Evolutionary conservation across 2,113 vertebrate genomes (phyloP).

Genomic region (Hyperopisus bebe): DNA sequence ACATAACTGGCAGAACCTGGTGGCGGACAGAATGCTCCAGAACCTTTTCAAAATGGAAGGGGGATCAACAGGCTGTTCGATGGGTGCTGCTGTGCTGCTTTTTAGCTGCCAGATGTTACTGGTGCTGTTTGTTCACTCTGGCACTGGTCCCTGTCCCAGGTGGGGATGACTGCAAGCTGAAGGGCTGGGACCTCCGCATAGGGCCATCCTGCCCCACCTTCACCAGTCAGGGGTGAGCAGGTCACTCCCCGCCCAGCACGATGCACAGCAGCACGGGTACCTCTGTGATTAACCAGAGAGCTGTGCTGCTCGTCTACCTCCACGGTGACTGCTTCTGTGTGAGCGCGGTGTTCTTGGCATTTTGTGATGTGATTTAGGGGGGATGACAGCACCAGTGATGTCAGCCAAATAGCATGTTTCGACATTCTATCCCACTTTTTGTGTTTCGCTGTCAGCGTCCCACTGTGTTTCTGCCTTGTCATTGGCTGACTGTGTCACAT

Average conservation of each 20-base stretch:
- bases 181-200: constrained; percentile 81
- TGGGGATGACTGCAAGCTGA: constrained; percentile 86
- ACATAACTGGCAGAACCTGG: not conserved
- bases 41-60: not conserved
- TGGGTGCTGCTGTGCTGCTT: not conserved
- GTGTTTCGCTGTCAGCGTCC: not conserved
- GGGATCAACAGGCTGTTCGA: not conserved
- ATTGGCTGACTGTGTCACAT: not conserved
- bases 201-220: constrained; percentile 58
- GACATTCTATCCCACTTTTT: not conserved
- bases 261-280: not conserved
- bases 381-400: not conserved
- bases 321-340: not conserved
- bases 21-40: not conserved
- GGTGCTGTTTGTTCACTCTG: not conserved
- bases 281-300: not conserved
- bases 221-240: constrained; percentile 68
- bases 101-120: not conserved
- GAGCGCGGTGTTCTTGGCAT: not conserved
- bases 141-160: constrained; percentile 52
- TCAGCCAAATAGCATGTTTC: not conserved
- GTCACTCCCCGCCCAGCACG: not conserved
- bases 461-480: not conserved
- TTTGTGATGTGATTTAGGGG: not conserved
- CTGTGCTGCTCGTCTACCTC: not conserved